phyloP scores from a whole-genome alignment of 2,888 invertebrate genomes.

The Eledone cirrhosa region DNA sequence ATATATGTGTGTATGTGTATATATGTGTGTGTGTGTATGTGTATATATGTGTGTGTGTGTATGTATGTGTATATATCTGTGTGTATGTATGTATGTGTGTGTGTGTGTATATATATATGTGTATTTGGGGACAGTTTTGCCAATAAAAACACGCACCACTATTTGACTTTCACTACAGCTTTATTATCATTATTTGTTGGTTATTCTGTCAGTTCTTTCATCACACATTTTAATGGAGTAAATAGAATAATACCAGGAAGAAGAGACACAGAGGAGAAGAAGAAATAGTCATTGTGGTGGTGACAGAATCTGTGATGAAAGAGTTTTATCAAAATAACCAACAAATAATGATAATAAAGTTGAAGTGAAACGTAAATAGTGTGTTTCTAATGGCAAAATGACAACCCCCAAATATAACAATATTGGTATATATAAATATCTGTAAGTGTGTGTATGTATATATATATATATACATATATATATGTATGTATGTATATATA shows the following conservation, averaged over 20 bases:
- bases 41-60: not conserved
- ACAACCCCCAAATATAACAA: not conserved
- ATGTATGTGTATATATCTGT: not conserved
- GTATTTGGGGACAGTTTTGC: not conserved
- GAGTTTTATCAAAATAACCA: too few species aligned
- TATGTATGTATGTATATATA: not conserved
- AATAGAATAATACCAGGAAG: too few species aligned
- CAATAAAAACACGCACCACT: not conserved
- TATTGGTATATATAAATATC: not conserved
- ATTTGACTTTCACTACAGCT: not conserved
- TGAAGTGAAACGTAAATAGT: too few species aligned
- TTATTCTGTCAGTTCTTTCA: not conserved
- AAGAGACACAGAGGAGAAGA: too few species aligned
- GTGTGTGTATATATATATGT: conserved; percentile 6
- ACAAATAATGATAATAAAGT: too few species aligned
- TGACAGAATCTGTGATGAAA: too few species aligned
- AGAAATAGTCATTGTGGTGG: too few species aligned
- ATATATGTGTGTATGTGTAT: conserved; percentile 6
- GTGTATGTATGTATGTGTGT: not conserved
- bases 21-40: not conserved
- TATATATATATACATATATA: conserved; percentile 2
- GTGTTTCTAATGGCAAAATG: not conserved
- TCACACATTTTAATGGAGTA: too few species aligned
- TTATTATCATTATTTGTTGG: too few species aligned
- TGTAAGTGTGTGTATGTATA: not conserved